Evolutionary conservation across 2,113 vertebrate species (phyloP).

Genomic region (Phycodurus eques): DNA sequence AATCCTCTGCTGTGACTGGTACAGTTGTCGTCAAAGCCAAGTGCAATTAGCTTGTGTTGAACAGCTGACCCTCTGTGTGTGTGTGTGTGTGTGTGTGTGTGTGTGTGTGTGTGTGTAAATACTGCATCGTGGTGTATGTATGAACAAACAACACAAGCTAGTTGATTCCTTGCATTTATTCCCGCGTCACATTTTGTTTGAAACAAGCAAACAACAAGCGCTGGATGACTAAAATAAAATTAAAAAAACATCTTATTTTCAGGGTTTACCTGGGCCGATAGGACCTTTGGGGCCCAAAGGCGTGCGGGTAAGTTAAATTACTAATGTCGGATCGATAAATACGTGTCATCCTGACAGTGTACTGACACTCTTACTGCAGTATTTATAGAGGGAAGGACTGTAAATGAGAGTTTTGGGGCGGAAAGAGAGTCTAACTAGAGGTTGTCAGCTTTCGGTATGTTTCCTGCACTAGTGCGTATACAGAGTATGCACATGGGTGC

Average conservation of each 20-base stretch:
- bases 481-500: conserved; percentile 7
- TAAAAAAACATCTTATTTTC: conserved; percentile 70
- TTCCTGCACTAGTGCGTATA: conserved; percentile 13
- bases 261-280: conserved; percentile 96
- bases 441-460: conserved; percentile 2
- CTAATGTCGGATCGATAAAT: conserved; percentile 9
- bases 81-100: conserved; percentile 6
- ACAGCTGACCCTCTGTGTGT: conserved; percentile 29
- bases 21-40: conserved; percentile 64
- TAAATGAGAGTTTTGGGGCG: neutral
- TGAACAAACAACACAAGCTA: conserved; percentile 9
- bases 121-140: neutral
- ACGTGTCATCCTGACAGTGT: conserved; percentile 1
- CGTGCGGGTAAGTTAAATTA: conserved; percentile 83
- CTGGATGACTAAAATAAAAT: conserved; percentile 10
- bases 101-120: conserved; percentile 16
- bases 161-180: neutral
- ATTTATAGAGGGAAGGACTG: conserved; percentile 2
- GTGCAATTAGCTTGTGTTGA: conserved; percentile 38
- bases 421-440: neutral
- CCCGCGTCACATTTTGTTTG: neutral
- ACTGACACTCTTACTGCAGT: conserved; percentile 5
- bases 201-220: neutral
- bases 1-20: conserved; percentile 85
- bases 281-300: conserved; percentile 93